phyloP scores from a whole-genome alignment of 2,113 vertebrate species.

The Heteronetta atricapilla region DNA sequence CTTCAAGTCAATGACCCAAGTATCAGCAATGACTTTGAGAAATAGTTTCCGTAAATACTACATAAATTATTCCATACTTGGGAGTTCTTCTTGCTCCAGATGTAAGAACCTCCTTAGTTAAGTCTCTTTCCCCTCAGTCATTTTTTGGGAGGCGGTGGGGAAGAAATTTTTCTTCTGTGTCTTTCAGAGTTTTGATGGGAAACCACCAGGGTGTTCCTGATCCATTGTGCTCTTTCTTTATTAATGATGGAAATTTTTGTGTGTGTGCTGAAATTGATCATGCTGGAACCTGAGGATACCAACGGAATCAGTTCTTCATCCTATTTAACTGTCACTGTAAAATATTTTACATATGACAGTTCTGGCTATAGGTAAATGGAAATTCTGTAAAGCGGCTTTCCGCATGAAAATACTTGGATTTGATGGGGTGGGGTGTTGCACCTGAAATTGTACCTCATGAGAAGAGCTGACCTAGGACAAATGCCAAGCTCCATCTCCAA shows the following conservation, averaged over 20 bases:
- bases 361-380: neutral
- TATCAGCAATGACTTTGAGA: neutral
- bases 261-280: neutral
- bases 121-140: neutral
- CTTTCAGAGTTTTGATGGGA: neutral
- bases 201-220: neutral
- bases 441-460: neutral
- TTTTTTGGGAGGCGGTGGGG: neutral
- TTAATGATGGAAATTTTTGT: neutral
- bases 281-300: neutral
- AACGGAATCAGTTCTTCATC: neutral
- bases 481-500: neutral
- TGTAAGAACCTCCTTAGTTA: neutral
- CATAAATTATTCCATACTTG: neutral
- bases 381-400: neutral
- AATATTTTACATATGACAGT: neutral
- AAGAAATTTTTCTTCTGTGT: too few species aligned
- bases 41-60: neutral
- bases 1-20: neutral
- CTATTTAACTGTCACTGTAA: neutral
- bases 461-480: neutral
- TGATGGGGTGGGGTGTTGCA: rapidly evolving
- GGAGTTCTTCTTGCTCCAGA: neutral
- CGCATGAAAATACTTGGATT: neutral
- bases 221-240: neutral